These are phyloP conservation scores for Loris lydekkerianus DNA, from an alignment of 2,797 vertebrate species.

Conservation along the genomic window DNA sequence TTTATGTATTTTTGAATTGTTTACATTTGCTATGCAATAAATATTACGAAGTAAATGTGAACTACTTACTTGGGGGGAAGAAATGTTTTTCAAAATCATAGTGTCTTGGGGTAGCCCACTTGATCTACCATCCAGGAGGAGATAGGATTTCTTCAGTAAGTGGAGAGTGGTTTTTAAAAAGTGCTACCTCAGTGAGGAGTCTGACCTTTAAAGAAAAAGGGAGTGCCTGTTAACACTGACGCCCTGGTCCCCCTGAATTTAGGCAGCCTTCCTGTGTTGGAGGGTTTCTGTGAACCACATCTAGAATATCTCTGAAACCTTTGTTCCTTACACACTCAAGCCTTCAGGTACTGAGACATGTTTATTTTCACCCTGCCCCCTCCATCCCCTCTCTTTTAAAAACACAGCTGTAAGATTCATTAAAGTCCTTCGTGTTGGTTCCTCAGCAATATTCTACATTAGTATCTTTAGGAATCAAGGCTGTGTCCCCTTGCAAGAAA, in stretches of 20 bases:
- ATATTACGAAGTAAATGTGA: neutral
- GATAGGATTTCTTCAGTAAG: neutral
- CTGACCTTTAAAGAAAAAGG: neutral
- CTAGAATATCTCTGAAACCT: neutral
- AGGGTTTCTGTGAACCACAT: neutral
- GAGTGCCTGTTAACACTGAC: neutral
- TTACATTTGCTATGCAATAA: slow-evolving; percentile 31
- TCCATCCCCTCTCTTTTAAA: neutral
- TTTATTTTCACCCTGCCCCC: neutral
- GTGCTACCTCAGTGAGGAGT: neutral
- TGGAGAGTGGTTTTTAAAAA: neutral
- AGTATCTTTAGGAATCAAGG: neutral
- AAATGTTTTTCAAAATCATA: neutral
- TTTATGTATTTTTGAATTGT: slow-evolving; percentile 22
- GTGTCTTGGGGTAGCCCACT: too few species aligned
- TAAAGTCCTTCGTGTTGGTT: neutral
- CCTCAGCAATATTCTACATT: neutral
- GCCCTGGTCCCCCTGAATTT: neutral
- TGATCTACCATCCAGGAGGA: fast-evolving
- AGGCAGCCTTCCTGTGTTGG: neutral
- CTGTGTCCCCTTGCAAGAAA: neutral
- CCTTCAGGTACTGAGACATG: neutral
- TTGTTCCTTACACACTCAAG: neutral
- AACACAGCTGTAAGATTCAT: neutral
- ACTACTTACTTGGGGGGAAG: neutral